Conservation (phyloP, 2,113 vertebrate genomes). For the Corythoichthys haematopterus region DNA sequence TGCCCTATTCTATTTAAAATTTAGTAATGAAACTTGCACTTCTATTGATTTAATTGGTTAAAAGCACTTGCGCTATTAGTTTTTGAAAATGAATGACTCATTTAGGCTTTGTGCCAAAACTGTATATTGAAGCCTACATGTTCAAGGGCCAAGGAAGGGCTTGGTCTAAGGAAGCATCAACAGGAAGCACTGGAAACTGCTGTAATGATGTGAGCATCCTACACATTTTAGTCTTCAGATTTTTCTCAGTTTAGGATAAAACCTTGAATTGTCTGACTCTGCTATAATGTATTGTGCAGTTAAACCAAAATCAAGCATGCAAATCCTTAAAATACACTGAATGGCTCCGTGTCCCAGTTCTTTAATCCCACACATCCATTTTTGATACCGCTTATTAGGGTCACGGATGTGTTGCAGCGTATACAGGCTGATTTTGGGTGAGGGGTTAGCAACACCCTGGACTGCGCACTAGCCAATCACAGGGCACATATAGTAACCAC, state of each 20-base stretch:
- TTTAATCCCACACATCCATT: not conserved
- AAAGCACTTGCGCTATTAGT: slow-evolving; percentile 4
- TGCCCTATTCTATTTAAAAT: not conserved
- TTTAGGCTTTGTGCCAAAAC: slow-evolving; percentile 28
- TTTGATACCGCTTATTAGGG: not conserved
- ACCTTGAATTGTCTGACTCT: not conserved
- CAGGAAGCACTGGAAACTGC: slow-evolving; percentile 39
- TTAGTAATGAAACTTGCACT: not conserved
- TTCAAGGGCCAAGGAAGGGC: slow-evolving; percentile 12
- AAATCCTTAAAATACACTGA: slow-evolving; percentile 6
- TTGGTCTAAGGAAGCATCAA: slow-evolving; percentile 11
- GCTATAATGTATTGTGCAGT: not conserved
- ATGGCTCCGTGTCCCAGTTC: not conserved
- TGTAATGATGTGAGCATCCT: not conserved
- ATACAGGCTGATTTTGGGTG: no score
- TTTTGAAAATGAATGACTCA: slow-evolving; percentile 23
- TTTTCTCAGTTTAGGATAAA: slow-evolving; percentile 1
- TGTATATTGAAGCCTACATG: not conserved
- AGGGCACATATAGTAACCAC: not conserved
- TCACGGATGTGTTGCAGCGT: not conserved
- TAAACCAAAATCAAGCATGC: not conserved
- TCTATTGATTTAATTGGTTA: slow-evolving; percentile 16
- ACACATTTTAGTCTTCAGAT: not conserved
- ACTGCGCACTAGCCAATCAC: not conserved
- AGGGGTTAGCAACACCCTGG: not conserved